A percentile compares a stretch with the other conserved stretches of the same genome.
phyloP scores from a whole-genome alignment of 2,797 vertebrate genomes.

The Parauchenoglanis punctatus region DNA sequence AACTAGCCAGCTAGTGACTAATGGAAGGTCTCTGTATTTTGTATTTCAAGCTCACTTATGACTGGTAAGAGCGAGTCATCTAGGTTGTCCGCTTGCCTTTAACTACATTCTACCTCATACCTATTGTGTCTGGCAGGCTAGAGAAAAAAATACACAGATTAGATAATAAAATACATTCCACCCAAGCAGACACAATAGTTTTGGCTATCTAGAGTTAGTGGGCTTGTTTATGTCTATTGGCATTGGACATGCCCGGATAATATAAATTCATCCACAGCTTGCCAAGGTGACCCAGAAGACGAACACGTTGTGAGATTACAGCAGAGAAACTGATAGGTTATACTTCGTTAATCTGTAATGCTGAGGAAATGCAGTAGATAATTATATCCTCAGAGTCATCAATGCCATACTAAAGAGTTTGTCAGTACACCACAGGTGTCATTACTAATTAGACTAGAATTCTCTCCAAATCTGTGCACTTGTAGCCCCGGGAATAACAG shows the following conservation, averaged over 20 bases:
- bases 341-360: neutral
- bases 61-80: no score
- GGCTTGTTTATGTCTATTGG: neutral
- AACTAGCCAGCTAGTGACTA: neutral
- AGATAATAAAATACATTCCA: neutral
- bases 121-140: slow-evolving; percentile 1
- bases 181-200: neutral
- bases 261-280: neutral
- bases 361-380: neutral
- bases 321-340: neutral
- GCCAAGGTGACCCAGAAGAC: neutral
- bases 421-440: neutral
- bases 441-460: neutral
- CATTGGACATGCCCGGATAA: neutral
- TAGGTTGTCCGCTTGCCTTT: neutral
- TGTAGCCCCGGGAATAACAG: neutral
- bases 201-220: neutral
- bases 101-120: no score
- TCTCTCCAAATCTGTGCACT: neutral
- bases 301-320: neutral
- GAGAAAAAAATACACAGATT: neutral
- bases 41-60: neutral
- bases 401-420: neutral
- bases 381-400: neutral
- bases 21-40: neutral